These are phyloP conservation scores for Belgica antarctica DNA, from an alignment of 2,888 invertebrate genomes.

Conservation along the genomic window DNA sequence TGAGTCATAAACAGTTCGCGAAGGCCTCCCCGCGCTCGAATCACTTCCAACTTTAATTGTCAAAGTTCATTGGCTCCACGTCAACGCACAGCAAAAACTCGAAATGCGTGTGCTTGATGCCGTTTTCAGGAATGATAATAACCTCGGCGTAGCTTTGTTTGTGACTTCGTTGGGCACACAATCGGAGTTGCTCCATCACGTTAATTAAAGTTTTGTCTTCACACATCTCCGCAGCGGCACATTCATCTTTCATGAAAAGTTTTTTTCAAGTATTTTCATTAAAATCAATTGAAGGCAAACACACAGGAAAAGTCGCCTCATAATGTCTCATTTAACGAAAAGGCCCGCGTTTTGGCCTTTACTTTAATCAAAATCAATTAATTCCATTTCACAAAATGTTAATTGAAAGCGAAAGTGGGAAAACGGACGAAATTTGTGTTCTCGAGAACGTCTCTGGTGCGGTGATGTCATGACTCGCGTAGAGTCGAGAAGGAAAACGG, in stretches of 20 bases:
- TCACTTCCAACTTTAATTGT: constrained; percentile 13
- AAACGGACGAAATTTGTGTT: constrained; percentile 24
- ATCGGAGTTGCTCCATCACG: too few species aligned
- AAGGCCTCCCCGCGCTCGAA: not conserved
- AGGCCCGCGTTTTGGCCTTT: constrained; percentile 32
- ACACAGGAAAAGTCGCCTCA: constrained; percentile 6
- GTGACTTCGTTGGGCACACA: too few species aligned
- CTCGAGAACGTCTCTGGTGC: not conserved
- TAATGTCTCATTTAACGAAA: constrained; percentile 4
- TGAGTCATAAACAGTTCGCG: not conserved
- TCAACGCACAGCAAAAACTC: not conserved
- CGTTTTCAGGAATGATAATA: constrained; percentile 10
- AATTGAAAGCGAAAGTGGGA: constrained; percentile 37
- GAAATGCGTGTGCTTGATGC: constrained; percentile 21
- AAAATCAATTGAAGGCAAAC: constrained; percentile 11
- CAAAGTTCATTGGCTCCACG: constrained; percentile 32
- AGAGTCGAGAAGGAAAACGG: constrained; percentile 16
- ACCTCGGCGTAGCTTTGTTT: constrained; percentile 3
- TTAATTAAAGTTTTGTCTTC: constrained; percentile 1
- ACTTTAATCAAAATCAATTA: constrained; percentile 43
- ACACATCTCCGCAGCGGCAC: not conserved
- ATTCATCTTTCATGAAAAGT: not conserved
- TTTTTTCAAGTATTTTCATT: not conserved
- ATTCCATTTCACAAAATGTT: constrained; percentile 23
- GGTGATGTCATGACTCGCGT: not conserved